These are phyloP conservation scores for Phaethon lepturus DNA, from an alignment of 2,113 vertebrate species.

Conservation along the genomic window DNA sequence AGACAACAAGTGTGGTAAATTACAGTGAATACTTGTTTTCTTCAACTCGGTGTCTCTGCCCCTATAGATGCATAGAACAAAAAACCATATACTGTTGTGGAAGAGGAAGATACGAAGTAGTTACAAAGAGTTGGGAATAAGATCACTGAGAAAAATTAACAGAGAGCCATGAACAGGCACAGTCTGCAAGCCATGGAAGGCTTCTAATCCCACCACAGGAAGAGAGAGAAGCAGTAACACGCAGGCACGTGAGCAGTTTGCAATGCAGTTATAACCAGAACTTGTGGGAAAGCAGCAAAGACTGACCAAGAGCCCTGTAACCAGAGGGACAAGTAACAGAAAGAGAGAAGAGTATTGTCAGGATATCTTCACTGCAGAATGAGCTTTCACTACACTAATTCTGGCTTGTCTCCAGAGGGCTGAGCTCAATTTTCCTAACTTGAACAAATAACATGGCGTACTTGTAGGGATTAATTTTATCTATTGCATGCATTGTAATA, in stretches of 20 bases:
- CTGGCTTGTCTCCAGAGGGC: neutral
- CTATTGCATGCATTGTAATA: slow-evolving; percentile 44
- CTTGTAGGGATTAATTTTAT: slow-evolving; percentile 63
- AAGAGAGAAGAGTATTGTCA: neutral
- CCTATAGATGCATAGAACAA: neutral
- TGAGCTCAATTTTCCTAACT: slow-evolving; percentile 43
- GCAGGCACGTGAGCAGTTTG: neutral
- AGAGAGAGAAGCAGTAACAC: neutral
- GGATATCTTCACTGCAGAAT: neutral
- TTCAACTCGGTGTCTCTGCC: rapidly evolving
- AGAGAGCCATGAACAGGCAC: rapidly evolving
- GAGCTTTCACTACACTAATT: slow-evolving; percentile 29
- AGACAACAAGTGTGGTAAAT: neutral
- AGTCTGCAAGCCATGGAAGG: neutral
- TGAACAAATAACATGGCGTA: neutral
- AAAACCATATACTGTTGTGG: neutral
- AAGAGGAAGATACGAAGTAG: neutral
- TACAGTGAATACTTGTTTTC: neutral
- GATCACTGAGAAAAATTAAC: neutral
- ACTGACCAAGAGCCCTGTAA: neutral
- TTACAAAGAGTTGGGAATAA: neutral
- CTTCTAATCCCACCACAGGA: neutral
- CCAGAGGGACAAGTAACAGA: neutral
- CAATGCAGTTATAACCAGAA: neutral
- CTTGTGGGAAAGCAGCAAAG: neutral